Conservation (phyloP, 2,113 vertebrate species). For the Cricetomys ansorgei region DNA sequence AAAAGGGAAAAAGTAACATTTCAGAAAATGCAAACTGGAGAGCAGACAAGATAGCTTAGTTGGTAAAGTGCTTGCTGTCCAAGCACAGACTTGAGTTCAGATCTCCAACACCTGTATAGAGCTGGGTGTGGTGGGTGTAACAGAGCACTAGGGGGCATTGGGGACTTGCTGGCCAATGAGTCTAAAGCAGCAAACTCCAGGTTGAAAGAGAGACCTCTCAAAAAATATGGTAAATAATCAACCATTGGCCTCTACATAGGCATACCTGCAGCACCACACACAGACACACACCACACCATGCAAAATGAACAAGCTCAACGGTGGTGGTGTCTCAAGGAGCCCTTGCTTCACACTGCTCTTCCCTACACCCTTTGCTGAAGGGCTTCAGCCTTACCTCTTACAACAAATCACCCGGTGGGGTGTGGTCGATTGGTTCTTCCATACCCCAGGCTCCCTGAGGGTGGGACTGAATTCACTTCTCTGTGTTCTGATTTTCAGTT, state of each 20-base stretch:
- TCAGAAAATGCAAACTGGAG: background rate
- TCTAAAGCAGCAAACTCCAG: background rate
- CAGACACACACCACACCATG: background rate
- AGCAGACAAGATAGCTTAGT: background rate
- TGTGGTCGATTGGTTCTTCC: background rate
- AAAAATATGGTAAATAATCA: background rate
- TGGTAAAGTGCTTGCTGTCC: background rate
- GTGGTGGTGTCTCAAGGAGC: background rate
- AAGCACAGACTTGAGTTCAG: background rate
- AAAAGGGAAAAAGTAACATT: background rate
- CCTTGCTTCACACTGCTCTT: background rate
- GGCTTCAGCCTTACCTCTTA: background rate
- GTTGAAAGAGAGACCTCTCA: background rate
- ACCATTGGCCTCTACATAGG: background rate
- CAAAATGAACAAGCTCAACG: background rate
- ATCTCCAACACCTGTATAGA: too few species aligned
- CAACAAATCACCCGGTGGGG: background rate
- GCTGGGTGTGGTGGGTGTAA: background rate
- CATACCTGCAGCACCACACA: background rate
- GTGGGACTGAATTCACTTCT: background rate
- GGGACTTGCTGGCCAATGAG: background rate
- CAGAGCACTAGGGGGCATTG: background rate
- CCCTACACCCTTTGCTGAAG: background rate
- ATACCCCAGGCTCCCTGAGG: background rate
- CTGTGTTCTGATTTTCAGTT: background rate